Conservation (phyloP, 2,797 vertebrate species). For the Lepus townsendii region DNA sequence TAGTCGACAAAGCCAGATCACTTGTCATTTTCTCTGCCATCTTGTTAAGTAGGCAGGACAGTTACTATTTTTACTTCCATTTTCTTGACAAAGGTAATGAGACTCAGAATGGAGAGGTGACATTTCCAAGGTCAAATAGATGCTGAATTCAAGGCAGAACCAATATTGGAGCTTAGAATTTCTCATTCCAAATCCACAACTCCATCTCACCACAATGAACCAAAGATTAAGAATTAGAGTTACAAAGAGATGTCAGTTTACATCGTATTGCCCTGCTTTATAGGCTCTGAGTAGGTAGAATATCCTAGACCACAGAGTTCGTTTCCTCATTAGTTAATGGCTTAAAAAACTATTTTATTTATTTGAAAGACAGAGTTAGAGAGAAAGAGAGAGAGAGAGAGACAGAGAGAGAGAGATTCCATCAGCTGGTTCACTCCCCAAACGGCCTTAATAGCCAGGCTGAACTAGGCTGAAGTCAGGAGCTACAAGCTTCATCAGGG, state of each 20-base stretch:
- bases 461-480: too few relatives aligned
- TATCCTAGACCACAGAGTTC: neutral
- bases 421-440: too few relatives aligned
- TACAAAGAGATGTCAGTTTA: neutral
- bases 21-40: slow-evolving; percentile 2
- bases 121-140: neutral
- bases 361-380: too few relatives aligned
- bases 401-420: too few relatives aligned
- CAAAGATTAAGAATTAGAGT: neutral
- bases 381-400: too few relatives aligned
- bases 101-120: neutral
- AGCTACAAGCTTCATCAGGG: too few relatives aligned
- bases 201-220: neutral
- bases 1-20: neutral
- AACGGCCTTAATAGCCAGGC: too few relatives aligned
- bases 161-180: neutral
- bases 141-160: slow-evolving; percentile 32
- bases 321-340: neutral
- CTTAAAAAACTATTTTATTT: too few relatives aligned
- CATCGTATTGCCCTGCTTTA: neutral
- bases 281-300: neutral
- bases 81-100: neutral
- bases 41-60: neutral
- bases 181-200: neutral
- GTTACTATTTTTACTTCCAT: neutral